phyloP scores from a whole-genome alignment of 2,888 invertebrate species.

The Anoplius nigerrimus region DNA sequence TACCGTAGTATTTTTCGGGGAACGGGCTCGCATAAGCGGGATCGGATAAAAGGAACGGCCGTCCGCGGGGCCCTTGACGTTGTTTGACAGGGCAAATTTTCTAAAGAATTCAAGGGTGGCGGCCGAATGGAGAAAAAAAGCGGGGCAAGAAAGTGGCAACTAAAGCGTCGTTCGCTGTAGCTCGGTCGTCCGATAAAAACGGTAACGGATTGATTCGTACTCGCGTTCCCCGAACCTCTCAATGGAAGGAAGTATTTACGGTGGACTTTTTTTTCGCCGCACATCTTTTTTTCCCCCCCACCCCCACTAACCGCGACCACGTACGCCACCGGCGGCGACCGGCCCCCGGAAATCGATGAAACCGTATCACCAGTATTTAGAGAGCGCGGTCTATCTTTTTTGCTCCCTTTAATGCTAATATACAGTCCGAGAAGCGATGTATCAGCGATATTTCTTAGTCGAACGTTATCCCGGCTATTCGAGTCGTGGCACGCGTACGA shows the following conservation, averaged over 20 bases:
- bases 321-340: too few species aligned
- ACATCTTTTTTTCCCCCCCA: background rate
- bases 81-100: background rate
- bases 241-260: too few species aligned
- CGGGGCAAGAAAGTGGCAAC: background rate
- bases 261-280: background rate
- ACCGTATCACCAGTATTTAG: background rate
- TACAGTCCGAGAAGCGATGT: conserved; percentile 38
- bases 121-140: background rate
- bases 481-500: conserved; percentile 59
- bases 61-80: background rate
- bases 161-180: background rate
- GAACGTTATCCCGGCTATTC: conserved; percentile 59
- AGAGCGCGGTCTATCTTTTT: conserved; percentile 25
- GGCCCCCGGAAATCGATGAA: background rate
- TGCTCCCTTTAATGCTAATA: conserved; percentile 41
- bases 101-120: background rate
- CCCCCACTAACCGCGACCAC: background rate
- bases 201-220: too few species aligned
- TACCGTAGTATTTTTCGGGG: conserved; percentile 11
- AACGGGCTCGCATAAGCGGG: conserved; percentile 14
- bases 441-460: conserved; percentile 43
- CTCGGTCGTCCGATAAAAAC: too few species aligned
- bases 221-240: too few species aligned
- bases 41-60: conserved; percentile 10